Evolutionary conservation across 1,140 invertebrate species (phyloP).

Genomic region (Drosophila teissieri): DNA sequence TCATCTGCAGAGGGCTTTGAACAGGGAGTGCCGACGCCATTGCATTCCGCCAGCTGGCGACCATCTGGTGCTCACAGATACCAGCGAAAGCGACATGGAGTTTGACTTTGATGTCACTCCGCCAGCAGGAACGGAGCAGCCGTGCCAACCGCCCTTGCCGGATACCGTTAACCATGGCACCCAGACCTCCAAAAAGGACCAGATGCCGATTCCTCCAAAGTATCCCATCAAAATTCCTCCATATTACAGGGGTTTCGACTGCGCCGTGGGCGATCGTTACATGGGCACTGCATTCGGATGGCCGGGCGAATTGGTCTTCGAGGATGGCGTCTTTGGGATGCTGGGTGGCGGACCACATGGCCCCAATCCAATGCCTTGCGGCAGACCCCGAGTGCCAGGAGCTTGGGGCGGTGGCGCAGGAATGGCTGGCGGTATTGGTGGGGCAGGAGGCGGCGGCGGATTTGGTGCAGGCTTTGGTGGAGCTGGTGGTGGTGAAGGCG

Average conservation of each 20-base stretch:
- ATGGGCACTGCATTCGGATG: slow-evolving; percentile 43
- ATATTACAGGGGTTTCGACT: slow-evolving; percentile 48
- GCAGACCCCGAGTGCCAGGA: slow-evolving; percentile 4
- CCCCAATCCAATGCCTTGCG: slow-evolving; percentile 28
- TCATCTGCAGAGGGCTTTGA: slow-evolving; percentile 41
- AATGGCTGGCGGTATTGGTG: not conserved
- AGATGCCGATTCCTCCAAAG: slow-evolving; percentile 15
- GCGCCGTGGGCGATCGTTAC: slow-evolving; percentile 56
- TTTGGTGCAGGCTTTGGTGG: not conserved
- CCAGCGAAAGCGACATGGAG: slow-evolving; percentile 77
- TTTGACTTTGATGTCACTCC: slow-evolving; percentile 76
- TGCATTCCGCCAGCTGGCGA: slow-evolving; percentile 40
- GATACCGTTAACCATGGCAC: slow-evolving; percentile 46
- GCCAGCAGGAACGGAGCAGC: slow-evolving; percentile 49
- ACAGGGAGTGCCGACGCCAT: slow-evolving; percentile 57
- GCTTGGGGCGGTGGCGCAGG: slow-evolving; percentile 36
- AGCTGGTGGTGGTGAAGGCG: not conserved
- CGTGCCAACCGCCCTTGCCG: not conserved
- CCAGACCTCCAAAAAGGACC: slow-evolving; percentile 53
- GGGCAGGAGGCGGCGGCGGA: not conserved
- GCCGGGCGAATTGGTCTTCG: slow-evolving; percentile 50
- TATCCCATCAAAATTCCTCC: slow-evolving; percentile 36
- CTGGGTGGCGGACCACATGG: slow-evolving; percentile 49
- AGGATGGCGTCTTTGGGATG: slow-evolving; percentile 51
- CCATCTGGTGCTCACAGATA: slow-evolving; percentile 65